Conservation (phyloP, 2,113 vertebrate species). For the Pholis gunnellus region DNA sequence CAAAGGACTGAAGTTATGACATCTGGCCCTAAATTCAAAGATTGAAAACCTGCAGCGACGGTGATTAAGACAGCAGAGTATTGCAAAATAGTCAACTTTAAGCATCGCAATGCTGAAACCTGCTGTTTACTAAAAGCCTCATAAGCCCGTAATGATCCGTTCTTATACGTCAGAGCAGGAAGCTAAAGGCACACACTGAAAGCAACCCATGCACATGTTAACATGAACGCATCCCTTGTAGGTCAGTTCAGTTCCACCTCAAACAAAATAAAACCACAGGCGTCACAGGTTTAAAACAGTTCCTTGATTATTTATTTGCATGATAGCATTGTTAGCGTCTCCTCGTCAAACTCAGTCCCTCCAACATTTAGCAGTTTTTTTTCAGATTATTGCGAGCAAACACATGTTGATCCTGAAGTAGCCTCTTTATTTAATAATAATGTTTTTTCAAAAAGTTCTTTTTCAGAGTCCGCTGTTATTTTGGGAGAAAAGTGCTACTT, state of each 20-base stretch:
- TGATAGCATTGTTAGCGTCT: slow-evolving; percentile 45
- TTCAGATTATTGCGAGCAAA: slow-evolving; percentile 67
- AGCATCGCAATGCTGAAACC: not conserved
- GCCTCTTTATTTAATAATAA: not conserved
- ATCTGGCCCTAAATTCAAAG: not conserved
- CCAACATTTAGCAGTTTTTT: slow-evolving; percentile 49
- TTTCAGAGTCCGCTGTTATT: slow-evolving; percentile 1
- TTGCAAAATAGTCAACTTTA: not conserved
- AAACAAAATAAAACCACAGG: slow-evolving; percentile 24
- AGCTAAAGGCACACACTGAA: not conserved
- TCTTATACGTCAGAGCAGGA: not conserved
- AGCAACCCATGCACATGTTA: not conserved
- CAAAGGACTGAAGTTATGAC: not conserved
- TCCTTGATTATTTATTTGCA: slow-evolving; percentile 76
- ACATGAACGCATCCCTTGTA: not conserved
- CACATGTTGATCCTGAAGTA: slow-evolving; percentile 38
- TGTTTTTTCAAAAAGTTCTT: not conserved
- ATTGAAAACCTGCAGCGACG: not conserved
- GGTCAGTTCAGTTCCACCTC: not conserved
- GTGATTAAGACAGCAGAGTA: not conserved
- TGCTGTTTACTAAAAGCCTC: no score
- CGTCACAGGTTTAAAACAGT: slow-evolving; percentile 52
- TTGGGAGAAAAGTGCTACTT: slow-evolving; percentile 53
- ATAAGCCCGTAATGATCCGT: not conserved
- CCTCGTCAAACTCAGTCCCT: slow-evolving; percentile 38